A percentile compares a stretch with the other conserved stretches of the same genome.
These are phyloP conservation scores for Muscicapa comitata DNA, from an alignment of 2,797 vertebrate species.

Conservation along the genomic window DNA sequence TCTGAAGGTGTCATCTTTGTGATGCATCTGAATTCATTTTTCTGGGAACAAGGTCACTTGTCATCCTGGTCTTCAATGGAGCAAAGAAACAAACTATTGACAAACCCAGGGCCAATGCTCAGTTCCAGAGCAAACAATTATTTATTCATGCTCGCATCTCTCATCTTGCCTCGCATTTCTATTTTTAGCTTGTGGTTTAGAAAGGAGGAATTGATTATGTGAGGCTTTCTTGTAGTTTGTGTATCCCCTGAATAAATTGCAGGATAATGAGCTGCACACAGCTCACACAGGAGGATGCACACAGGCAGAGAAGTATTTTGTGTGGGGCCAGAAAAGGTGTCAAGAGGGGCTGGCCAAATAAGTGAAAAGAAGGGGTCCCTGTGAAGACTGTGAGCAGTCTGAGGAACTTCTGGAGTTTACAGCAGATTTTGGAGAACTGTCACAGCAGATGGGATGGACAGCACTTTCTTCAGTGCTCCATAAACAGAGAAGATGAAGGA, in stretches of 20 bases:
- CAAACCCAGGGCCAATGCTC: not conserved
- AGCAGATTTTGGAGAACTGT: not conserved
- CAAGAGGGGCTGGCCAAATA: not conserved
- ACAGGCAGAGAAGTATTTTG: not conserved
- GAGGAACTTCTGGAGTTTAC: not conserved
- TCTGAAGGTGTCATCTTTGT: not conserved
- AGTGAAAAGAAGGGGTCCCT: not conserved
- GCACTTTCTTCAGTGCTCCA: not conserved
- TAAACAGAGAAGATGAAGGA: not conserved
- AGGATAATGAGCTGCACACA: not conserved
- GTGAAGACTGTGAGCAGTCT: not conserved
- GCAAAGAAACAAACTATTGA: not conserved
- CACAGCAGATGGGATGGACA: not conserved
- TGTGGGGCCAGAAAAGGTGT: no score
- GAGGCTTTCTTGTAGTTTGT: not conserved
- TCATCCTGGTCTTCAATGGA: not conserved
- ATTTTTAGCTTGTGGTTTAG: constrained; percentile 19
- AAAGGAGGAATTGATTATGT: constrained; percentile 24
- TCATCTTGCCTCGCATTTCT: constrained; percentile 30
- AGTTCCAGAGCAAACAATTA: constrained; percentile 19
- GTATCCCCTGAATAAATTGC: not conserved
- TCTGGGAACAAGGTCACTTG: constrained; percentile 33
- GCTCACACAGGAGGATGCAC: not conserved
- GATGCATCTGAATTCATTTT: not conserved
- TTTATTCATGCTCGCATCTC: constrained; percentile 5